Conservation (phyloP, 92 coral and sea anemone species). For the Phenganax stokvisi region DNA sequence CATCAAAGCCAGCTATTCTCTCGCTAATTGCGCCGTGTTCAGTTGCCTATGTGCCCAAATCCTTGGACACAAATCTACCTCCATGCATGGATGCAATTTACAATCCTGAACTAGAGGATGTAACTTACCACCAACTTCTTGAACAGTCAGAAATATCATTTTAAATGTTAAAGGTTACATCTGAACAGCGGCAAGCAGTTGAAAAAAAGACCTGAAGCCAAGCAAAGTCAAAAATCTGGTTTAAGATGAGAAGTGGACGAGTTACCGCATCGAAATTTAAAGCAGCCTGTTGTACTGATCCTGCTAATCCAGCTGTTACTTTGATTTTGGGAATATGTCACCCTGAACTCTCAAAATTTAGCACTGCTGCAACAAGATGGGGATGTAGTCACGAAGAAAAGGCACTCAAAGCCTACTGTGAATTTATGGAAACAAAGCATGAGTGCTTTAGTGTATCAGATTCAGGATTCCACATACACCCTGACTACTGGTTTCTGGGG, state of each 20-base stretch:
- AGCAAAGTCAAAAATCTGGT: constrained; percentile 8
- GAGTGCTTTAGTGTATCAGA: constrained; percentile 1
- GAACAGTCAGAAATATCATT: too few relatives aligned
- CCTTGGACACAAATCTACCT: too few relatives aligned
- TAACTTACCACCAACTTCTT: too few relatives aligned
- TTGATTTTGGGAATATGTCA: constrained; percentile 35
- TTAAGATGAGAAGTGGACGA: constrained; percentile 19
- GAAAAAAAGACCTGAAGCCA: too few relatives aligned
- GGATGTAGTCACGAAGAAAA: constrained; percentile 35
- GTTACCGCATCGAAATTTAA: constrained; percentile 3
- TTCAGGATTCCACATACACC: constrained; percentile 11
- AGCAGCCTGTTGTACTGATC: constrained; percentile 11
- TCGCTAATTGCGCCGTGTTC: too few relatives aligned
- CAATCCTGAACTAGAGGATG: too few relatives aligned
- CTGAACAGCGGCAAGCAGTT: too few relatives aligned
- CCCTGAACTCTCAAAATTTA: constrained; percentile 30
- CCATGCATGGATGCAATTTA: too few relatives aligned
- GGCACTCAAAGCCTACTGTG: constrained; percentile 34
- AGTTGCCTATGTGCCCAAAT: too few relatives aligned
- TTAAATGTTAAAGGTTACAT: too few relatives aligned
- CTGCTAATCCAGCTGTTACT: background rate
- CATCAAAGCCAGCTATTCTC: too few relatives aligned
- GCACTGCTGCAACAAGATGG: constrained; percentile 36
- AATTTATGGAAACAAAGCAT: constrained; percentile 26
- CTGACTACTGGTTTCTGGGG: constrained; percentile 20